Percentiles rank a stretch among this genome's conserved stretches.
These are phyloP conservation scores for Dascyllus trimaculatus DNA, from an alignment of 2,113 vertebrate species.

Conservation along the genomic window DNA sequence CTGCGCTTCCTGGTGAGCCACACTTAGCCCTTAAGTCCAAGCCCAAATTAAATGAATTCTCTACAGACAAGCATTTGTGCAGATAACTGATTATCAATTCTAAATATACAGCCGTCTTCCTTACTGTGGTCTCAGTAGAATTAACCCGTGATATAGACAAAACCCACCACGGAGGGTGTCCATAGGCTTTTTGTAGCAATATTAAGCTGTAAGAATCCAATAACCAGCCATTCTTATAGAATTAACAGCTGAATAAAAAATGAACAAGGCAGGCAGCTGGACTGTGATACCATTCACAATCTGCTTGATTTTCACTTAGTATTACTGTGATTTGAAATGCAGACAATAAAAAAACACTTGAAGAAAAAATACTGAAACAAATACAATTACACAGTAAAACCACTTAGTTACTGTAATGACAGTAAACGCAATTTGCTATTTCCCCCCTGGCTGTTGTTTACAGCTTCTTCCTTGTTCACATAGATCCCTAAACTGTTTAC, in stretches of 20 bases:
- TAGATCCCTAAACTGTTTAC: too few relatives aligned
- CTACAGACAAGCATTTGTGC: too few relatives aligned
- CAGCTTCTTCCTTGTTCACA: too few relatives aligned
- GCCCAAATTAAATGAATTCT: too few relatives aligned
- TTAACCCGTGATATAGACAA: background rate
- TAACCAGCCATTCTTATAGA: background rate
- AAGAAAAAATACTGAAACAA: background rate
- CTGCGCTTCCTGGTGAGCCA: too few relatives aligned
- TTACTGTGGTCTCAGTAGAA: background rate
- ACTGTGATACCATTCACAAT: background rate
- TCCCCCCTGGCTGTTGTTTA: too few relatives aligned
- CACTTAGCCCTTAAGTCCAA: too few relatives aligned
- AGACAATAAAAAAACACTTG: background rate
- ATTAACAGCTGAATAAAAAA: background rate
- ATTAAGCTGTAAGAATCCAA: background rate
- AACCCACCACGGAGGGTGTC: too few relatives aligned
- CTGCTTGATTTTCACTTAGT: background rate
- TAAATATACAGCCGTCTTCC: background rate
- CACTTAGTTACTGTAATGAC: too few relatives aligned
- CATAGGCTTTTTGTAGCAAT: background rate
- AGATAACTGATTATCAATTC: background rate
- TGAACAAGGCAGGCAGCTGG: background rate
- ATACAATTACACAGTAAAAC: background rate
- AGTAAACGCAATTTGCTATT: too few relatives aligned
- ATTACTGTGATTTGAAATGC: background rate